phyloP scores from a whole-genome alignment of 1,140 invertebrate genomes.

The Acyrthosiphon pisum region DNA sequence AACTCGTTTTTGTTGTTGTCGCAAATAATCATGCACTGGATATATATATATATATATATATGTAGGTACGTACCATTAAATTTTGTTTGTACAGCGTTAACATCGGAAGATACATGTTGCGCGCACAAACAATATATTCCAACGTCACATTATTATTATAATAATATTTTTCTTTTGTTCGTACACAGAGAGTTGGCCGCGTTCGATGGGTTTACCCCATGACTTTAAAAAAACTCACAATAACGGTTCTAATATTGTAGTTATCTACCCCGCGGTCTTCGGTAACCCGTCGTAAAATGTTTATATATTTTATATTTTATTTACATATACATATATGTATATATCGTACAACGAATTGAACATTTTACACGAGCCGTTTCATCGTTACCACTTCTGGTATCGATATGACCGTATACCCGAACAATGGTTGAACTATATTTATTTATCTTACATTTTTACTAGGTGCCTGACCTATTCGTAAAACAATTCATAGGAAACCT shows the following conservation, averaged over 20 bases:
- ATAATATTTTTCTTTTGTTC: not conserved
- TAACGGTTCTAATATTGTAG: not conserved
- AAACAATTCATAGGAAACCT: not conserved
- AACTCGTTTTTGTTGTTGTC: slow-evolving; percentile 8
- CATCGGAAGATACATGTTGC: slow-evolving; percentile 8
- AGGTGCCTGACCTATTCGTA: not conserved
- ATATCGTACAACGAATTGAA: too few relatives aligned
- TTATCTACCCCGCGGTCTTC: not conserved
- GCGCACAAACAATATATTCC: not conserved
- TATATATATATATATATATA: not conserved
- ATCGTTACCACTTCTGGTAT: too few relatives aligned
- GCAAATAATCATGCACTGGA: not conserved
- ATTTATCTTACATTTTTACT: not conserved
- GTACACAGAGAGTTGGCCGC: not conserved
- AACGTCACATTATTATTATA: not conserved
- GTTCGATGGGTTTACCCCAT: not conserved
- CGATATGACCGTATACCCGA: too few relatives aligned
- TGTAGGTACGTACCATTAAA: not conserved
- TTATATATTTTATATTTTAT: too few relatives aligned
- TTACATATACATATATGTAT: too few relatives aligned
- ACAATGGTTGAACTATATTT: not conserved
- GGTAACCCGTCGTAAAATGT: too few relatives aligned
- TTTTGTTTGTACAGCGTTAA: not conserved
- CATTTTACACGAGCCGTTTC: too few relatives aligned
- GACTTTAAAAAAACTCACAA: not conserved